phyloP scores from a whole-genome alignment of 2,113 vertebrate species.

The Melanotaenia duboulayi region DNA sequence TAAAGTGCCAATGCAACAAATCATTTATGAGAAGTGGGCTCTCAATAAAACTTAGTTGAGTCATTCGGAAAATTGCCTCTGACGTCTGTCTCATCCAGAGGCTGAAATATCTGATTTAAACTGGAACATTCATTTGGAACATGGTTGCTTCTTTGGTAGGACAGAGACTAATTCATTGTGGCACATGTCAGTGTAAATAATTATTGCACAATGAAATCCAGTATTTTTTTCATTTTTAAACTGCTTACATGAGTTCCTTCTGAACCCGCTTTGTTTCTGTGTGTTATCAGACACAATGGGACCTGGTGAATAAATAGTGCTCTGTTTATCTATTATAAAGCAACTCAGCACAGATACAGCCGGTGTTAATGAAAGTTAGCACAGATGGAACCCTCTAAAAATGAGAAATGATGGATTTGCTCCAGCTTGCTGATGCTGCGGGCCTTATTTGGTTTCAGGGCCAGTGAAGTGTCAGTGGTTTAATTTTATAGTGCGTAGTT shows the following conservation, averaged over 20 bases:
- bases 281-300: slow-evolving; percentile 55
- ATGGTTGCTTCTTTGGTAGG: slow-evolving; percentile 23
- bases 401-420: slow-evolving; percentile 79
- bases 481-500: slow-evolving; percentile 85
- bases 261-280: slow-evolving; percentile 31
- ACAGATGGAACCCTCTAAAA: slow-evolving; percentile 79
- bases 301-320: slow-evolving; percentile 40
- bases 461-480: slow-evolving; percentile 81
- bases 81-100: slow-evolving; percentile 26
- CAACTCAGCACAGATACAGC: slow-evolving; percentile 62
- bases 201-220: slow-evolving; percentile 27
- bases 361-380: slow-evolving; percentile 75
- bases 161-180: slow-evolving; percentile 22
- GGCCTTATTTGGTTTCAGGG: slow-evolving; percentile 80
- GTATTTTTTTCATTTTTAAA: slow-evolving; percentile 16
- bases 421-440: slow-evolving; percentile 76
- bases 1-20: slow-evolving; percentile 28
- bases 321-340: slow-evolving; percentile 68
- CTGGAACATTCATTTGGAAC: slow-evolving; percentile 36
- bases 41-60: slow-evolving; percentile 25
- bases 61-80: slow-evolving; percentile 40
- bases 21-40: slow-evolving; percentile 19
- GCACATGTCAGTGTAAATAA: slow-evolving; percentile 43
- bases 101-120: slow-evolving; percentile 44
- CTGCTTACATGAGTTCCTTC: slow-evolving; percentile 21